Base-by-base conservation (phyloP, 2,113 vertebrate species). In the Otolemur garnettii region DNA sequence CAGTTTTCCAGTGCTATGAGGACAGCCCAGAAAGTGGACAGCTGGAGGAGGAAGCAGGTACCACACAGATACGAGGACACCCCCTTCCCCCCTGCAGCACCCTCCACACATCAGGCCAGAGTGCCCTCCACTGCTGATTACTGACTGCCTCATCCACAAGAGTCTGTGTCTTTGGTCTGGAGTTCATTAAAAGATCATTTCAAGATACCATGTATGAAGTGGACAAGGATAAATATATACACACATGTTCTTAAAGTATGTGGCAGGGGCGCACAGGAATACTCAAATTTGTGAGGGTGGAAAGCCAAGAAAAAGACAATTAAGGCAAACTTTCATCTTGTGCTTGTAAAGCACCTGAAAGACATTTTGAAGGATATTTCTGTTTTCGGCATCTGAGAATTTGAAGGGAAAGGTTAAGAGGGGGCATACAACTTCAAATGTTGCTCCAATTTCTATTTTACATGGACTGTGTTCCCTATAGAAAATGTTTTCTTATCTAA, bases 401-500 rank as follows among this genome's bases (percentile, higher is more conserved):
- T 97, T 97, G 96, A 45, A 91, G 57, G 79, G 69, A 95, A 78
- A 93, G 77, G 72, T 53, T 68, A 81, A 93, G 91, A 96, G 95
- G 85, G 86, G 64, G 86, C 24, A 80, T 17, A 57, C 94, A 97
- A 97, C 97, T 97, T 98, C 95, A 97, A 98, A 97, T 90, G 66
- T 88, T 94, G 78, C 91, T 93, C 95, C 92, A 38, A 90, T 97
- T 97, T 97, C 87, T 18, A 91, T 85, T 97, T 98, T 94, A 97
- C 81, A 91, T 87, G 84, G n/a, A 95, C 93, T 74, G 79, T 96
- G 86, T 81, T 88, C 85, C 35, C 90, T 66, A 80, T 86, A 93
- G 88, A 96, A 94, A 97, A 93, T 93, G 81, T 86, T 86, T 95
- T 97, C 95, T 98, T 95, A 97, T 93, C 94, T 96, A 96, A 97